Base-by-base conservation (phyloP, 2,113 vertebrate genomes). In the Myotis lucifugus region DNA sequence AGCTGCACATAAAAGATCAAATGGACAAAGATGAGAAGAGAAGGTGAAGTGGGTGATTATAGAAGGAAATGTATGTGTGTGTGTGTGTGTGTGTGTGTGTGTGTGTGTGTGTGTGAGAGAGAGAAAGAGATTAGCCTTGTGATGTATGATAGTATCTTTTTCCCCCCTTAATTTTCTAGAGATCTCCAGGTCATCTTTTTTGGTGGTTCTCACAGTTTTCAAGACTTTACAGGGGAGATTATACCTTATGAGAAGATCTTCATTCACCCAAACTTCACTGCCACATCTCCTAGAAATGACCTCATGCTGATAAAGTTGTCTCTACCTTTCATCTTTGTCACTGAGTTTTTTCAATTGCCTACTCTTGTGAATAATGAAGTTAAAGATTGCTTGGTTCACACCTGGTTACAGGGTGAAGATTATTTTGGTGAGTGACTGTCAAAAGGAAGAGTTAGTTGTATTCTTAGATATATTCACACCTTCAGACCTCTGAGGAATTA, bases 301-400 rank as follows among this genome's bases (percentile, higher is more conserved):
- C 74, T 91, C 9, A 88, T 96, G 95, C 69, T 94, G 88, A 91
- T 96, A 34, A 94, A 96, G 77, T 52, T 94, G 83, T 27, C 88
- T n/a, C 3, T 64, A 17, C 61, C 76, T 61, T 69, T 88, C 52
- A 72, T 69, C 32, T 89, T 73, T 52, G 69, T 32, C 69, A 37
- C 50, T 29, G 48, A 19, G 64, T 34, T 3, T 61, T 88, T 94
- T 61, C 92, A 70, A 18, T 88, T 87, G 70, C 70, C 92, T 64
- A 21, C 61, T 78, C 18, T 32, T 61, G 69, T 46, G 61, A 40
- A 9, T 23, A 52, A n/a, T 11, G 4, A 29, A 70, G 8, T 32
- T 37, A 70, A 29, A 52, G n/a, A 77, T n/a, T 96, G 92, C 34
- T 64, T 91, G 52, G 8, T 91, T 77, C 46, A 67, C 23, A 87